These are phyloP conservation scores for Jaculus jaculus DNA, from an alignment of 2,113 vertebrate species.

Conservation along the genomic window DNA sequence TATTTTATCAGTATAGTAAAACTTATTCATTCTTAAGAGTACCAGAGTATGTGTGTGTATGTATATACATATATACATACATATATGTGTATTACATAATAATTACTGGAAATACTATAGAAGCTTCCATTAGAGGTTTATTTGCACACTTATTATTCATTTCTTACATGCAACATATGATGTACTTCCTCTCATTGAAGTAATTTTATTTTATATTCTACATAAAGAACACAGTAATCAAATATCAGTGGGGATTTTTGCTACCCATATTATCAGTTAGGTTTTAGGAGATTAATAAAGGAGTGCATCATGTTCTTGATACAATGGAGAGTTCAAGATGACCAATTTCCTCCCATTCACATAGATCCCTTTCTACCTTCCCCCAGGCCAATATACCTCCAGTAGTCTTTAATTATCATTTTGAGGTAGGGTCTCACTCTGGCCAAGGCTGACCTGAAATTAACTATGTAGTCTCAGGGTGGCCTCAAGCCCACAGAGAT, in stretches of 20 bases:
- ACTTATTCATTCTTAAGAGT: not conserved
- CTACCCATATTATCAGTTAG: not conserved
- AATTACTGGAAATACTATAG: no score
- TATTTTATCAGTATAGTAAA: not conserved
- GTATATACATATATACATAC: no score
- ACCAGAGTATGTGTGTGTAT: no score
- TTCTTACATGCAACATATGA: not conserved
- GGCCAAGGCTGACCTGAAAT: no score
- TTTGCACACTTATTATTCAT: not conserved
- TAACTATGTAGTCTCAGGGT: no score
- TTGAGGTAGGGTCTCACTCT: no score
- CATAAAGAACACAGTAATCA: not conserved
- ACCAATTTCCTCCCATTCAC: not conserved
- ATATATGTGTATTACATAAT: not conserved
- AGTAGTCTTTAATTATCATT: constrained; percentile 63
- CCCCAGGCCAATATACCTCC: not conserved
- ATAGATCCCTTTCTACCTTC: not conserved
- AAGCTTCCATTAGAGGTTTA: not conserved
- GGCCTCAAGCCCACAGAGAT: no score
- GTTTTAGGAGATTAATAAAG: not conserved
- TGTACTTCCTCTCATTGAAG: not conserved
- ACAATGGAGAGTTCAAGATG: not conserved
- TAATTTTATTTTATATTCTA: not conserved
- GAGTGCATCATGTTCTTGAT: not conserved
- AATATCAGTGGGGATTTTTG: not conserved